A percentile compares a stretch with the other conserved stretches of the same genome.
phyloP scores from a whole-genome alignment of 2,797 vertebrate species.

The Pachyuromys duprasi region DNA sequence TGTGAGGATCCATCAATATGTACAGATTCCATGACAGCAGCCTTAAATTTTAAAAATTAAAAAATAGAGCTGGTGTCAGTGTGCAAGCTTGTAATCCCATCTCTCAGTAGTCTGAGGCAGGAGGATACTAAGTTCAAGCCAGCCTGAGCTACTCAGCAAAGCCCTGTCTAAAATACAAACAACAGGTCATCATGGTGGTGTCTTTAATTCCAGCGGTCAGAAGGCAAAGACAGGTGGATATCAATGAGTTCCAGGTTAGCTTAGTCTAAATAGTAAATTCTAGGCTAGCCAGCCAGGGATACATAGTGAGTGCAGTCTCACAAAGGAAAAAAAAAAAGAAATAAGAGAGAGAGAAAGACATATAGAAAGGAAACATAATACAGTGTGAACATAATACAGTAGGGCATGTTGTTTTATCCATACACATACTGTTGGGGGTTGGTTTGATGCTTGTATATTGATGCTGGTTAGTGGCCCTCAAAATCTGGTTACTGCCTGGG shows the following conservation, averaged over 20 bases:
- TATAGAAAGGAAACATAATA: background rate
- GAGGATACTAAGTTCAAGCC: fast-evolving
- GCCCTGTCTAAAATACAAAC: background rate
- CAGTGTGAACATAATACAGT: background rate
- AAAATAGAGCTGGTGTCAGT: too few species aligned
- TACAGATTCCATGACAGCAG: background rate
- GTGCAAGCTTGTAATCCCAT: background rate
- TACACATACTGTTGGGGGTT: background rate
- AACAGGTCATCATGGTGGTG: too few species aligned
- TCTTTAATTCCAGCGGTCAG: background rate
- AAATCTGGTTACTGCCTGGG: too few species aligned
- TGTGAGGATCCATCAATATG: background rate
- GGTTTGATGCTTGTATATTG: too few species aligned
- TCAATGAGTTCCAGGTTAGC: background rate
- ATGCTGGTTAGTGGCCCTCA: too few species aligned
- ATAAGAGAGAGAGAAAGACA: background rate
- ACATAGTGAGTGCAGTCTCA: background rate
- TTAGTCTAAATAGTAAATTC: background rate
- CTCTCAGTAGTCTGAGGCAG: background rate
- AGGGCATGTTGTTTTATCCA: background rate
- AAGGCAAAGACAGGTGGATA: background rate
- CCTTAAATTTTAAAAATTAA: background rate
- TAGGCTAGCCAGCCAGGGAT: too few species aligned
- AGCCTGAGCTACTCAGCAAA: background rate
- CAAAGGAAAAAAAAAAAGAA: background rate